Base-by-base conservation (phyloP, 2,113 vertebrate genomes). In the Delphinus delphis region DNA sequence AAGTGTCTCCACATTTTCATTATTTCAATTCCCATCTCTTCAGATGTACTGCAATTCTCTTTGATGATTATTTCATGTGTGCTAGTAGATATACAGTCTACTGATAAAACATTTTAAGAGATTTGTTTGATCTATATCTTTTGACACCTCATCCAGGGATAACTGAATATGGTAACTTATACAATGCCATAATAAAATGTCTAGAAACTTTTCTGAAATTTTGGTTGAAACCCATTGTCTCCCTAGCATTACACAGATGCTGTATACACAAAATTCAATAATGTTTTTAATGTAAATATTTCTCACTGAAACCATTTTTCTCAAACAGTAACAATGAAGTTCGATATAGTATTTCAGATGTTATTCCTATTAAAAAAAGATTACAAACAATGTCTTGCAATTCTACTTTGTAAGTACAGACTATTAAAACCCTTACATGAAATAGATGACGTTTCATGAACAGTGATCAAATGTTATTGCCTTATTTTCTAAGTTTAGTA, bases 331-430 rank as follows among this genome's bases (percentile, higher is more conserved):
- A 92, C 58, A 92, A 17, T 88, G 26, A 94, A 88, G 9, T 79
- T 77, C 68, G 7, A 81, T 85, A 83, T 1, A 80, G 23, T 79
- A 95, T 82, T 94, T 95, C 63, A 93, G 31, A 80, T 62, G 15
- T 65, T 86, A 90, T 79, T 89, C 28, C 60, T 92, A 84, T 77
- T 62, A 67, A 90, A 89, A 88, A 47, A 68, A 21, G 79, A 91
- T 82, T 50, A 96, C 47, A 20, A 73, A 95, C 25, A 58, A 93
- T 93, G 44, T 71, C 82, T 55, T 84, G 4, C 5, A 91, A 88
- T 93, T 95, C 87, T 94, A 90, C 28, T 74, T 93, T 88, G 60
- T 79, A 94, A 82, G 36, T 53, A 79, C n/a, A 87, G 11, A 91
- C 55, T 94, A 70, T 82, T 79, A 73, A 93, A 96, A 91, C 33